phyloP scores from a whole-genome alignment of 1,140 invertebrate genomes.

The Chlorops oryzae region DNA sequence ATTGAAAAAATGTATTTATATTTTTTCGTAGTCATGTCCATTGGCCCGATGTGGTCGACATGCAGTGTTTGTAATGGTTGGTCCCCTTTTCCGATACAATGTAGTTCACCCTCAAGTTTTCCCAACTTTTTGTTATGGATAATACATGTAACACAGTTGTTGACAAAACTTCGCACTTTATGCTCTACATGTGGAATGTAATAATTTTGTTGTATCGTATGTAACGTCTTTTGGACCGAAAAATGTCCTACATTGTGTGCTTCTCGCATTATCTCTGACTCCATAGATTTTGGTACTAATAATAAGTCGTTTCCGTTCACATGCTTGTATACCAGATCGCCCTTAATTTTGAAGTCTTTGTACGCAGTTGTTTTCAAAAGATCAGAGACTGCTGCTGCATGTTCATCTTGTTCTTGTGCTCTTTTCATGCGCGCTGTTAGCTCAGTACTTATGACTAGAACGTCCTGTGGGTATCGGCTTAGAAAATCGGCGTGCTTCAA shows the following conservation, averaged over 20 bases:
- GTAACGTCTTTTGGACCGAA: conserved; percentile 18
- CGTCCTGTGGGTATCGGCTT: conserved; percentile 35
- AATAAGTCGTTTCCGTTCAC: conserved; percentile 1
- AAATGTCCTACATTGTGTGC: conserved; percentile 29
- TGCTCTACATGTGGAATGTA: conserved; percentile 35
- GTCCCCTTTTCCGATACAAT: conserved; percentile 31
- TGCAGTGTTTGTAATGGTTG: conserved; percentile 19
- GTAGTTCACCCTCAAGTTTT: conserved; percentile 35
- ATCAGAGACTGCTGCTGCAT: not conserved
- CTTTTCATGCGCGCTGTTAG: not conserved
- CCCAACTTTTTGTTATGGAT: conserved; percentile 31
- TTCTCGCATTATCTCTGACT: conserved; percentile 4
- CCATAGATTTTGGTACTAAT: conserved; percentile 5
- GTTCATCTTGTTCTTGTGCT: conserved; percentile 6
- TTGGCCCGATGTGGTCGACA: conserved; percentile 29
- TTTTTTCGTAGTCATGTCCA: conserved; percentile 35
- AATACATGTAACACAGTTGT: conserved; percentile 25
- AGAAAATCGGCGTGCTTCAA: conserved; percentile 44
- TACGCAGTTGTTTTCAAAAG: not conserved
- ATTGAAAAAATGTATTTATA: conserved; percentile 46
- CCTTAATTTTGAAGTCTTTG: conserved; percentile 2
- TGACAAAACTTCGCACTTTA: conserved; percentile 31
- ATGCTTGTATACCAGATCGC: not conserved
- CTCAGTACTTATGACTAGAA: conserved; percentile 8
- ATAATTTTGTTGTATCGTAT: conserved; percentile 39